Percentiles rank a stretch among this genome's conserved stretches.
Evolutionary conservation across 2,113 vertebrate species (phyloP).

Genomic region (Galbula dea): DNA sequence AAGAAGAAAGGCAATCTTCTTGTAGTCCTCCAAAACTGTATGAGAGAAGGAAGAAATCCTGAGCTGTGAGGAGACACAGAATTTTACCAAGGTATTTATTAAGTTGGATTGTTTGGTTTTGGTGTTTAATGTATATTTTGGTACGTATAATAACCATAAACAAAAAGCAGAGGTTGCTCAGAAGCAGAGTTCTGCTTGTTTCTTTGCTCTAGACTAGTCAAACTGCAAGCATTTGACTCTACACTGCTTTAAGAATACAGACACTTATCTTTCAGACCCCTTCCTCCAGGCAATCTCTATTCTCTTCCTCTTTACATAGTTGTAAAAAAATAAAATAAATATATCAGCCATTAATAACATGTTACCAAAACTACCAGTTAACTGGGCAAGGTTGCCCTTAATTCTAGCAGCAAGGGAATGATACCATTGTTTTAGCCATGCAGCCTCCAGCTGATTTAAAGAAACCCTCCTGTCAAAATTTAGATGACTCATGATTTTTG

Average conservation of each 20-base stretch:
- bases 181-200: neutral
- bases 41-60: neutral
- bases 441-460: slow-evolving; percentile 31
- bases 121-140: neutral
- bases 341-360: neutral
- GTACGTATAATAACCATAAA: neutral
- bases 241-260: neutral
- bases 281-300: neutral
- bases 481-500: slow-evolving; percentile 51
- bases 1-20: neutral
- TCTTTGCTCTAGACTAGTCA: neutral
- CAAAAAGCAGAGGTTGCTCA: neutral
- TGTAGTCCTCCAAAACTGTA: neutral
- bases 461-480: slow-evolving; percentile 46
- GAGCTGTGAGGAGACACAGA: neutral
- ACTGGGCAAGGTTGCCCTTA: neutral
- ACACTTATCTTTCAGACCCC: neutral
- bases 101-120: neutral
- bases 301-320: neutral
- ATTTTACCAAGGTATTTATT: neutral
- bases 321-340: neutral
- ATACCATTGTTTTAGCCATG: neutral
- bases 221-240: neutral
- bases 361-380: neutral
- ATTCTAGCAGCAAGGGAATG: neutral